Evolutionary conservation across 2,888 invertebrate genomes (phyloP).

Genomic region (Heliconius sara): DNA sequence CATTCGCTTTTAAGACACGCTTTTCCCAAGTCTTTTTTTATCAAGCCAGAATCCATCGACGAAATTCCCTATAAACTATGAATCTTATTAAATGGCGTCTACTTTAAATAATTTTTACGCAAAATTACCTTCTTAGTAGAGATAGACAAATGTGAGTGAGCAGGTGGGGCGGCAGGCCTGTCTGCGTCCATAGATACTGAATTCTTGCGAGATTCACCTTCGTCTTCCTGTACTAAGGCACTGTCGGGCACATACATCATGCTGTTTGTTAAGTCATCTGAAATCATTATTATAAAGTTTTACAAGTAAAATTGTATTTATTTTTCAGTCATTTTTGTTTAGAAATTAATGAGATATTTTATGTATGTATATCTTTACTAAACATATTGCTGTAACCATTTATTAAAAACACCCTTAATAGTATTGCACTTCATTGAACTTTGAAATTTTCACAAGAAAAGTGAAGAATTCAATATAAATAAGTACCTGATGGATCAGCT

Average conservation of each 20-base stretch:
- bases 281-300: constrained; percentile 29
- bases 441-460: not conserved
- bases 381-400: not conserved
- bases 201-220: constrained; percentile 85
- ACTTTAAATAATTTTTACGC: not conserved
- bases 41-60: too few relatives aligned
- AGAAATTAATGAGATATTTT: not conserved
- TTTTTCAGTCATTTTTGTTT: not conserved
- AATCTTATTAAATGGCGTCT: not conserved
- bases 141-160: constrained; percentile 88
- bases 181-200: constrained; percentile 77
- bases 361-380: not conserved
- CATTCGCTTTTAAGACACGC: not conserved
- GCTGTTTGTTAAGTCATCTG: constrained; percentile 87
- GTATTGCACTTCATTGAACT: not conserved
- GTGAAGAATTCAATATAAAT: not conserved
- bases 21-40: not conserved
- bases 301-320: not conserved
- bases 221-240: constrained; percentile 92
- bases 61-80: not conserved
- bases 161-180: constrained; percentile 72
- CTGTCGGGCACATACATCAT: constrained; percentile 96
- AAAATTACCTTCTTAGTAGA: constrained; percentile 91
- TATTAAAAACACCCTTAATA: too few relatives aligned
- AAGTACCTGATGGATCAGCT: constrained; percentile 68